phyloP scores from a whole-genome alignment of 2,113 vertebrate species.

The Columbina picui region DNA sequence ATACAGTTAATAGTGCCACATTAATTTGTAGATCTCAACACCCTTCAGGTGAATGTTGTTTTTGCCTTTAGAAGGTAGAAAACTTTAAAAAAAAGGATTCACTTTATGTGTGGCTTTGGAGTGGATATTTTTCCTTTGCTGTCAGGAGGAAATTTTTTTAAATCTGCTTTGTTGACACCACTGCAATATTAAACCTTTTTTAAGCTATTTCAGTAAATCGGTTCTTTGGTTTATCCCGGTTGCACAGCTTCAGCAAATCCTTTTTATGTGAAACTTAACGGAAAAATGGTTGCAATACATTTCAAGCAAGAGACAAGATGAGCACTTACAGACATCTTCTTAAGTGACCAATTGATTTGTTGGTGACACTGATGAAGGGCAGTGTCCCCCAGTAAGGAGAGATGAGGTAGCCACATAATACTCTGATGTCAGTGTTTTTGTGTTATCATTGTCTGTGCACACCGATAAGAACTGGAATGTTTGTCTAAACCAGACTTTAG shows the following conservation, averaged over 20 bases:
- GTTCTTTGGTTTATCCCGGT: slow-evolving; percentile 54
- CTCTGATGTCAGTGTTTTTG: slow-evolving; percentile 57
- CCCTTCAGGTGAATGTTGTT: not conserved
- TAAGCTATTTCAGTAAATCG: slow-evolving; percentile 46
- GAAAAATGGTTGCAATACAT: slow-evolving; percentile 39
- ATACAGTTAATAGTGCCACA: not conserved
- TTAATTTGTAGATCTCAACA: slow-evolving; percentile 14
- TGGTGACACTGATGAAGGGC: slow-evolving; percentile 65
- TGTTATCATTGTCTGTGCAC: slow-evolving; percentile 55
- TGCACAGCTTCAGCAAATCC: slow-evolving; percentile 51
- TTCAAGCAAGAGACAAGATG: slow-evolving; percentile 45
- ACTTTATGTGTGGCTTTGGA: slow-evolving; percentile 5
- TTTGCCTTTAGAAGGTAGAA: not conserved
- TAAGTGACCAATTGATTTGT: slow-evolving; percentile 67
- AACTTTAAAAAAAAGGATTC: not conserved
- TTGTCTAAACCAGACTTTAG: slow-evolving; percentile 31
- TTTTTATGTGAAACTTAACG: slow-evolving; percentile 51
- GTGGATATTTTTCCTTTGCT: slow-evolving; percentile 31
- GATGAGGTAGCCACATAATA: slow-evolving; percentile 48
- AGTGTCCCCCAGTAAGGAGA: slow-evolving; percentile 46
- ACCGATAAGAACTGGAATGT: slow-evolving; percentile 60
- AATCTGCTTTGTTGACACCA: slow-evolving; percentile 53
- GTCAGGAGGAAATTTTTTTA: slow-evolving; percentile 54
- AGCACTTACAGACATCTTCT: slow-evolving; percentile 18
- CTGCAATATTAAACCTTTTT: slow-evolving; percentile 63